Base-by-base conservation (phyloP, 2,113 vertebrate species). In the Anarhynchus alexandrinus region DNA sequence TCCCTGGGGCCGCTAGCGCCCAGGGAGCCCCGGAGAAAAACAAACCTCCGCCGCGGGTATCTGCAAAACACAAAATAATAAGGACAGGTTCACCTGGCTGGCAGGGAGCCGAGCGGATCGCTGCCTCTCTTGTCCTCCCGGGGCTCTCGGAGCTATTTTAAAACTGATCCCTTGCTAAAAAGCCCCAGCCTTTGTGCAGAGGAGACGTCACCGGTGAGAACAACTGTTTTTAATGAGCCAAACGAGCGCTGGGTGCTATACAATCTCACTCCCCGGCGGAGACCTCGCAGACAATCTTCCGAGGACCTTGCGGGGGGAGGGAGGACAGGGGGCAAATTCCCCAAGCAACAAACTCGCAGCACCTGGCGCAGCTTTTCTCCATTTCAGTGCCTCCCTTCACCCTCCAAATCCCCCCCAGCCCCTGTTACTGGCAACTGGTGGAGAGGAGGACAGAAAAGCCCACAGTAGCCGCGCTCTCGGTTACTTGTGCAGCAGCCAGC, bases 31-130 rank as follows among this genome's bases (percentile, higher is more conserved):
- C 3, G 30, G 4, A 26, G 14, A 10, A 40, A 43, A 58, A 18
- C 27, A 11, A 21, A 17, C 1, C 45, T 15, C 11, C 0, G 4
- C 21, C 3, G 1, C 0, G 8, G 23, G 15, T 7, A 38, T 3
- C 57, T 38, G 76, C 29, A 12, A 30, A 58, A 19, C 7, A 6
- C 3, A 2, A 9, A 36, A 10, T 17, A 29, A 32, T 3, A 4
- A 23, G 9, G 40, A 5, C 15, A 8, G 45, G 65, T 11, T 66
- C 59, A 70, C 29, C 62, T 49, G 69, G 69, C 4, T 3, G 3
- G 52, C 40, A 6, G 15, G 45, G 55, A 52, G 71, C 43, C 6
- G 5, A 8, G 40, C 18, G 3, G 27, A 15, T 25, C 15, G 6
- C 61, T 7, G 65, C 52, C 81, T 23, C 58, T 9, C 25, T 4